Base-by-base conservation (phyloP, 2,888 invertebrate genomes). In the Bhutanitis thaidina region DNA sequence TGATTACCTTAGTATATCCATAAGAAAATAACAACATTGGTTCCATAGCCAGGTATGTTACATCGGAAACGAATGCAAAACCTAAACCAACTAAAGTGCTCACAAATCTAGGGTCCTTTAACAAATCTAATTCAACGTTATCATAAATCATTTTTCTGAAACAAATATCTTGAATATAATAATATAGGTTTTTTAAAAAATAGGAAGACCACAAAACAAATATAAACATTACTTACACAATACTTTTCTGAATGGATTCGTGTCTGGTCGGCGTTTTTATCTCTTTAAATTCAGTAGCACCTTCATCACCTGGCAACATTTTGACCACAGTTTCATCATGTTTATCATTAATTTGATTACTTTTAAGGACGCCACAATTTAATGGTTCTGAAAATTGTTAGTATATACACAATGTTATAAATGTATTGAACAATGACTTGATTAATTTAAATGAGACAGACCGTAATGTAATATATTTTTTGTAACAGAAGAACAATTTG, bases 21-120 rank as follows among this genome's bases (percentile, higher is more conserved):
- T 88, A 80, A 1, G 91, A 90, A 49, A 89, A 88, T 52, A 94
- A 79, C 55, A 93, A 79, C 76, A 93, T 79, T 0, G 93, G 93
- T 58, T 93, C 87, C 67, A 94, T 85, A 0, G 91, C 91, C 27
- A 91, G 72, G 58, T 94, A 94, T 0, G 91, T 92, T 13, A 91
- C 91, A 62, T 94, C 93, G 1, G 93, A 91, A 0, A 91, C 91
- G 53, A 92, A 90, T 0, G 91, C 90, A 43, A 93, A 90, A 1
- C 93, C 91, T 5, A 93, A 76, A 1, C 93, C 94, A 1, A 88
- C 64, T 14, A 89, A 62, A 10, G 78, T 88, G 61, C 77, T 86
- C 29, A 81, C 75, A 51, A 78, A 89, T 53, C 69, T 81, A 47
- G 70, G 91, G 60, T 74, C 81, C 57, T 79, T 87, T 36, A 89